Base-by-base conservation (phyloP, 2,113 vertebrate genomes). In the Poicephalus meyeri region DNA sequence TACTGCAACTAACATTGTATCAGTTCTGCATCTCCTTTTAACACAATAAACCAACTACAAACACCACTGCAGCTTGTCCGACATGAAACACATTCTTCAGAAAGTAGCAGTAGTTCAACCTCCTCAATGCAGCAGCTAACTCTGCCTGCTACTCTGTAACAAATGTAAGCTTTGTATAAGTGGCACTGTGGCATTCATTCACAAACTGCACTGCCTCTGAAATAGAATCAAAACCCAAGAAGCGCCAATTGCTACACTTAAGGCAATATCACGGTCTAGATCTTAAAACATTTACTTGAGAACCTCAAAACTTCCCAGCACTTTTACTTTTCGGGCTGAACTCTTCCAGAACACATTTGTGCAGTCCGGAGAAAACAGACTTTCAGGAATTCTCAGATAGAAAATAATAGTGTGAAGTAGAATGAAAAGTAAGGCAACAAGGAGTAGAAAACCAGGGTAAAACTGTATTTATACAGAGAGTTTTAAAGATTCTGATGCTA, bases 301-400 rank as follows among this genome's bases (percentile, higher is more conserved):
- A 49, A n/a, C 66, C 81, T 91, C 55, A 85, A 72, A 90, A 86
- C 79, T 80, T 93, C 49, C 58, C 49, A 35, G 85, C 91, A 93
- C 71, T 96, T 93, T 53, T 41, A 61, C 63, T 95, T 93, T 81
- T 61, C 69, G 47, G 63, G 70, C 52, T 91, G 61, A 89, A 56
- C 29, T 50, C 80, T 79, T 80, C 64, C 3, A 60, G 69, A 17
- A 61, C 53, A 50, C 17, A 7, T 52, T 37, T 3, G 23, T 63
- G 31, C 44, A 53, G 42, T 33, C 89, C 69, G 80, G 66, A 78
- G n/a, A 33, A 64, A 89, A 37, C 0, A 85, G 56, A 83, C 24
- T 83, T 88, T 39, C n/a, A 72, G 76, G 49, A 94, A 88, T 50
- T 56, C 39, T 64, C 28, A 26, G 60, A 74, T 80, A 80, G 8